A percentile compares a stretch with the other conserved stretches of the same genome.
Evolutionary conservation across 2,888 invertebrate genomes (phyloP).

Genomic region (Eupsilia transversa): DNA sequence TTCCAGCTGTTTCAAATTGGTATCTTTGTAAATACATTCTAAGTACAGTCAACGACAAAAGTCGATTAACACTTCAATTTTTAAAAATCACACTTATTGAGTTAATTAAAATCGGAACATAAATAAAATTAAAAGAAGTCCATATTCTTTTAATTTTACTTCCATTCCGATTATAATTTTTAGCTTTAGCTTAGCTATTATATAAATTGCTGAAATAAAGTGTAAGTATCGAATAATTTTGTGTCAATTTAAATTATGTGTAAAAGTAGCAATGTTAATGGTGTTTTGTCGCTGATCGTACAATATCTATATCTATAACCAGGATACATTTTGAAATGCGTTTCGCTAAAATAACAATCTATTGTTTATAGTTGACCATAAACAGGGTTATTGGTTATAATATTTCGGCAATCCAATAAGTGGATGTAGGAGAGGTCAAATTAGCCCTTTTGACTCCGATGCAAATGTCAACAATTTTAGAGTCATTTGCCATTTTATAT

Average conservation of each 20-base stretch:
- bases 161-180: too few relatives aligned
- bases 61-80: not conserved
- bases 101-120: not conserved
- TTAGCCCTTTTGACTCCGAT: too few relatives aligned
- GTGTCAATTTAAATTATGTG: not conserved
- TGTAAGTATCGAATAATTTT: not conserved
- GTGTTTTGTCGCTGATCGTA: slow-evolving; percentile 1
- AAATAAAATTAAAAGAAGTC: not conserved
- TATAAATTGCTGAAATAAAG: not conserved
- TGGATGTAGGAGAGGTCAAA: too few relatives aligned
- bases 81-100: too few relatives aligned
- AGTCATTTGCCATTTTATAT: too few relatives aligned
- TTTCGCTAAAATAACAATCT: slow-evolving; percentile 17
- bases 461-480: too few relatives aligned
- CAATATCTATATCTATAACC: slow-evolving; percentile 17
- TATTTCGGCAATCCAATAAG: too few relatives aligned
- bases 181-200: not conserved
- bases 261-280: not conserved
- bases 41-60: slow-evolving; percentile 14
- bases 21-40: slow-evolving; percentile 22
- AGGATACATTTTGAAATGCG: slow-evolving; percentile 32
- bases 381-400: too few relatives aligned
- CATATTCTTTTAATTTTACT: too few relatives aligned
- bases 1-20: slow-evolving; percentile 23
- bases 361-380: slow-evolving; percentile 15